Evolutionary conservation across 2,797 vertebrate species (phyloP).

Genomic region (Merluccius polli): DNA sequence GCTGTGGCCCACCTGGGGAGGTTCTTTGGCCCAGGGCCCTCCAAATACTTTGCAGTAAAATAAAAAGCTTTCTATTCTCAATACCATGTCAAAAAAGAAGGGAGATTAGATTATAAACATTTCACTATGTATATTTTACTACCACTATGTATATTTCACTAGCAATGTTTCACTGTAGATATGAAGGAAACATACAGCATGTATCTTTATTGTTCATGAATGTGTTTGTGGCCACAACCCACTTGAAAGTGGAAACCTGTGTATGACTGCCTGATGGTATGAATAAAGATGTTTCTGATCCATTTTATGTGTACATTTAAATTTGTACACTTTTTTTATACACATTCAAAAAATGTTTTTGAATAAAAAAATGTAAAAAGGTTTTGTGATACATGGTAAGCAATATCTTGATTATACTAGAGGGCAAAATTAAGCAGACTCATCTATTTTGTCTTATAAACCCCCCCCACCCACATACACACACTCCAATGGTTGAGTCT

Average conservation of each 20-base stretch:
- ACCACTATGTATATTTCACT: not conserved
- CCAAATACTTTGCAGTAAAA: not conserved
- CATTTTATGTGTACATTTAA: not conserved
- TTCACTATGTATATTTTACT: not conserved
- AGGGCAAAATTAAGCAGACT: not conserved
- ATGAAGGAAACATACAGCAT: too few relatives aligned
- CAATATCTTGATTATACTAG: not conserved
- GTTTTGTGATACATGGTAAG: too few relatives aligned
- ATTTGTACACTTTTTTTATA: not conserved
- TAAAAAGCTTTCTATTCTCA: too few relatives aligned
- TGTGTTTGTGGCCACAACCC: too few relatives aligned
- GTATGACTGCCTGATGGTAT: not conserved
- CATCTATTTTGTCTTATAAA: not conserved
- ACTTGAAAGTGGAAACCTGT: not conserved
- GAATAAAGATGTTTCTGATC: not conserved
- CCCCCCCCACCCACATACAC: not conserved
- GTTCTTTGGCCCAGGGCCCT: not conserved
- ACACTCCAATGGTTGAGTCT: not conserved
- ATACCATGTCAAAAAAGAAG: not conserved
- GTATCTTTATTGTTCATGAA: too few relatives aligned
- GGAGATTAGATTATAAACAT: not conserved
- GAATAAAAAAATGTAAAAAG: not conserved
- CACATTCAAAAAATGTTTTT: not conserved
- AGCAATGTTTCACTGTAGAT: not conserved
- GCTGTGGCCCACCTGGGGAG: not conserved